Percentiles rank a stretch among this genome's conserved stretches.
Conservation (phyloP, 2,888 invertebrate species). For the Saturnia japonica region DNA sequence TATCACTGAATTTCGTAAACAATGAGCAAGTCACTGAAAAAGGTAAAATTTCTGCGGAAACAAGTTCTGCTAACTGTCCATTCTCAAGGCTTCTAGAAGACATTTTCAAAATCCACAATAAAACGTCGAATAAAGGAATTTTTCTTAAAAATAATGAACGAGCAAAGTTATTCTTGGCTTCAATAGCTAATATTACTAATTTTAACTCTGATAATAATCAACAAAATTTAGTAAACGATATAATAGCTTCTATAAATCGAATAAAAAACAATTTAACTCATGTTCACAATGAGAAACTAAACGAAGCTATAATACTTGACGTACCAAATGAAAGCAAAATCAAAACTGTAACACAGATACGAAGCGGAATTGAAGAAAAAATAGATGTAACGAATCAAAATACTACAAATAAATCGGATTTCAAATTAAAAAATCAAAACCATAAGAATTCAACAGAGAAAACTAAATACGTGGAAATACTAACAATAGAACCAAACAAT, state of each 20-base stretch:
- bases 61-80: constrained; percentile 61
- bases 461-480: constrained; percentile 64
- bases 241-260: constrained; percentile 72
- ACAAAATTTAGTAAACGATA: constrained; percentile 67
- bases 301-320: constrained; percentile 69
- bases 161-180: constrained; percentile 79
- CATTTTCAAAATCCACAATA: constrained; percentile 66
- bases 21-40: constrained; percentile 37
- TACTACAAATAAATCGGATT: constrained; percentile 32
- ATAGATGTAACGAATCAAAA: constrained; percentile 40
- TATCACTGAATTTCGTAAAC: constrained; percentile 35
- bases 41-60: constrained; percentile 33
- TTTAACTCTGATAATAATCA: constrained; percentile 54
- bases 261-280: constrained; percentile 66
- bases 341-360: constrained; percentile 47
- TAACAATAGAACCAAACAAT: constrained; percentile 71
- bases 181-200: constrained; percentile 78
- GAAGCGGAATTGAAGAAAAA: constrained; percentile 67
- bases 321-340: constrained; percentile 34
- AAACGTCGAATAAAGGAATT: constrained; percentile 42
- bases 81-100: constrained; percentile 73
- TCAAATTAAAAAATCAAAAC: constrained; percentile 28
- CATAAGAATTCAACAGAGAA: constrained; percentile 44
- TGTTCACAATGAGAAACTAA: constrained; percentile 51
- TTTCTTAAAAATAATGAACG: constrained; percentile 66